Percentiles rank a stretch among this genome's conserved stretches.
Conservation (phyloP, 1,140 invertebrate genomes). For the Protaetia brevitarsis region DNA sequence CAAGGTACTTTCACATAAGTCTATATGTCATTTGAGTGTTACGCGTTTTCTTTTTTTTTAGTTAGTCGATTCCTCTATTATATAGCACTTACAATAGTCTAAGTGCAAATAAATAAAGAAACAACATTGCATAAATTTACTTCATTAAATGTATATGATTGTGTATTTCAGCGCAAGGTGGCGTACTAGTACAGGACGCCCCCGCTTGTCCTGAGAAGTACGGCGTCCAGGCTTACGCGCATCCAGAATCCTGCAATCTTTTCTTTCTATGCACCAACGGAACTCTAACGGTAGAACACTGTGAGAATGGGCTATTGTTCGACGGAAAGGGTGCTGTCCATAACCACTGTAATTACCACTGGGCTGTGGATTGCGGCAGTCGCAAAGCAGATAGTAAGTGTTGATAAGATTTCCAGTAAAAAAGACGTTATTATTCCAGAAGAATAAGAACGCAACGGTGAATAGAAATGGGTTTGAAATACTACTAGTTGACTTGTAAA, state of each 20-base stretch:
- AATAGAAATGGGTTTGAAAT: no score
- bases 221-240: conserved; percentile 75
- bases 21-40: no score
- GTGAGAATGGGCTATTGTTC: conserved; percentile 88
- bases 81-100: no score
- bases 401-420: background rate
- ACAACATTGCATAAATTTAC: background rate
- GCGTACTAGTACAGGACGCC: conserved; percentile 43
- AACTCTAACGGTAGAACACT: conserved; percentile 82
- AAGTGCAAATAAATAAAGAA: background rate
- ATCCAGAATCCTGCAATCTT: conserved; percentile 78
- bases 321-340: conserved; percentile 84
- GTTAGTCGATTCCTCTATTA: no score
- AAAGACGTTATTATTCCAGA: no score
- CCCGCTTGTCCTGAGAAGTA: conserved; percentile 65
- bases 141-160: background rate
- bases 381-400: conserved; percentile 76
- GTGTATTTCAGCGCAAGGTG: conserved; percentile 35
- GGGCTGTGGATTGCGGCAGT: conserved; percentile 86
- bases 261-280: conserved; percentile 91
- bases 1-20: no score
- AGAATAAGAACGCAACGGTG: no score
- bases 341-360: conserved; percentile 92
- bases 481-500: no score
- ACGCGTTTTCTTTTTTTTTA: no score